A percentile compares a stretch with the other conserved stretches of the same genome.
Conservation (phyloP, 1,140 invertebrate species). For the Oryctes rhinoceros region DNA sequence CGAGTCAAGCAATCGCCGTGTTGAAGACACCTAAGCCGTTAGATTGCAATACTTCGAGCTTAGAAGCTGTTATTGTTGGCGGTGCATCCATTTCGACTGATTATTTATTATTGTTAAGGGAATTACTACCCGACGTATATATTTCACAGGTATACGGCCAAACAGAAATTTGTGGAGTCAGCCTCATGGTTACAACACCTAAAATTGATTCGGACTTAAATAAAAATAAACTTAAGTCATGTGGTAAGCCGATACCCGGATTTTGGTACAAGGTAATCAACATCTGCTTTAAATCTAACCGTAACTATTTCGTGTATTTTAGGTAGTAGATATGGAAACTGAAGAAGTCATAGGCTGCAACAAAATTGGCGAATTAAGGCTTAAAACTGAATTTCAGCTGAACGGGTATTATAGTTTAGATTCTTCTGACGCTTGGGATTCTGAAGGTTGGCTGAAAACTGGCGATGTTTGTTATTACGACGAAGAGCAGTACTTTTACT, state of each 20-base stretch:
- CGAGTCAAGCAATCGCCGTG: slow-evolving; percentile 33
- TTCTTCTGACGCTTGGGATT: slow-evolving; percentile 61
- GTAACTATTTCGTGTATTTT: slow-evolving; percentile 41
- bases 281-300: neutral
- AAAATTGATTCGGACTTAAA: slow-evolving; percentile 48
- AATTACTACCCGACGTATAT: slow-evolving; percentile 54
- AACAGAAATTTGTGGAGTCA: slow-evolving; percentile 52
- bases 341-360: slow-evolving; percentile 62
- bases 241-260: slow-evolving; percentile 50
- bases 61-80: slow-evolving; percentile 49
- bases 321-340: slow-evolving; percentile 60
- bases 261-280: slow-evolving; percentile 51
- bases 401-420: slow-evolving; percentile 65
- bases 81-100: slow-evolving; percentile 49
- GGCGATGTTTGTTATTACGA: slow-evolving; percentile 77
- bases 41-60: slow-evolving; percentile 50
- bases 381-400: slow-evolving; percentile 64
- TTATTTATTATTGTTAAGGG: slow-evolving; percentile 48
- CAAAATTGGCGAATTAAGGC: slow-evolving; percentile 67
- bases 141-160: slow-evolving; percentile 53
- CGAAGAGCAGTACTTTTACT: slow-evolving; percentile 70
- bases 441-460: slow-evolving; percentile 72
- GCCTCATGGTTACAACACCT: slow-evolving; percentile 52
- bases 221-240: slow-evolving; percentile 51
- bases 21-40: slow-evolving; percentile 48